Conservation (phyloP, 2,888 invertebrate species). For the Chesias legatella region DNA sequence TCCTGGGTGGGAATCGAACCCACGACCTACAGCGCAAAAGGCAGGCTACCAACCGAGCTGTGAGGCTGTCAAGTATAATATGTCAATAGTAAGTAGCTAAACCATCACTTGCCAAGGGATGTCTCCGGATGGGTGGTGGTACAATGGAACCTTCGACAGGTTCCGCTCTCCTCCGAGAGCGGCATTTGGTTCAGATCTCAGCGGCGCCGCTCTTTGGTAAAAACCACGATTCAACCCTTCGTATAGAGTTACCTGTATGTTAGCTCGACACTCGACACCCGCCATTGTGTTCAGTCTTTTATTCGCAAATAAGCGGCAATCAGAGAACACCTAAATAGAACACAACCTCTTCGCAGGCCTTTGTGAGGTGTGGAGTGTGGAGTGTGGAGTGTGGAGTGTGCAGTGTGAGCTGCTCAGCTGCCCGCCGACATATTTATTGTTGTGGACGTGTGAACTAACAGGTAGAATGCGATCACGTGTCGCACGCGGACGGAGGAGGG, state of each 20-base stretch:
- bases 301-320: constrained; percentile 30
- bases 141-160: too few species aligned
- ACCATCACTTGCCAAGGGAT: too few species aligned
- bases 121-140: too few species aligned
- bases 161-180: neutral
- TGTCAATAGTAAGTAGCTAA: too few species aligned
- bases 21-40: too few species aligned
- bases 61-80: too few species aligned
- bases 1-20: too few species aligned
- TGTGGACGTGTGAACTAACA: constrained; percentile 17
- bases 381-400: too few species aligned
- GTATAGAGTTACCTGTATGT: constrained; percentile 18
- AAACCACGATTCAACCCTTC: constrained; percentile 22
- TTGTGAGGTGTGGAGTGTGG: constrained; percentile 28
- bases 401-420: too few species aligned
- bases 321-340: constrained; percentile 21
- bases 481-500: too few species aligned
- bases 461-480: too few species aligned
- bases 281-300: constrained; percentile 27
- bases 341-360: constrained; percentile 20
- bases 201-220: constrained; percentile 25
- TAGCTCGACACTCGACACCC: constrained; percentile 29
- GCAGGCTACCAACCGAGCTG: too few species aligned
- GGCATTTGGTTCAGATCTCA: constrained; percentile 5
- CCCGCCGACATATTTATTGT: constrained; percentile 13